Evolutionary conservation across 2,888 invertebrate genomes (phyloP).

Genomic region (Lasioglossum marginatum): DNA sequence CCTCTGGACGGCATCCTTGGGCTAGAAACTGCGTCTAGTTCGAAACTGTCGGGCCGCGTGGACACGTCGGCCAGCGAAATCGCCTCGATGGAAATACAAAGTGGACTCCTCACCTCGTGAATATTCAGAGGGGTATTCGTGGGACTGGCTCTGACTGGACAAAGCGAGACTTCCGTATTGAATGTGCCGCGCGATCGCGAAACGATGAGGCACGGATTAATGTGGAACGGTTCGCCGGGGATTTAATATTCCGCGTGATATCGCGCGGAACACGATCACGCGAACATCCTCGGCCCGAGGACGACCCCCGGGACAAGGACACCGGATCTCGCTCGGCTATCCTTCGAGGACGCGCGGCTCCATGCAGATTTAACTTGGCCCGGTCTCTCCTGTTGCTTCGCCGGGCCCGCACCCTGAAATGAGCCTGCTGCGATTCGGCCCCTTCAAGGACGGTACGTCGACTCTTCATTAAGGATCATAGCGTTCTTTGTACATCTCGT

Average conservation of each 20-base stretch:
- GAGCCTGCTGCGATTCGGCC: constrained; percentile 73
- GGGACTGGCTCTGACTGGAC: constrained; percentile 41
- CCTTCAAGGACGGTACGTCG: constrained; percentile 72
- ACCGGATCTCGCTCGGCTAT: constrained; percentile 6
- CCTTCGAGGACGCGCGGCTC: background rate
- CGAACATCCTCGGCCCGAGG: background rate
- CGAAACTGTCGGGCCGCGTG: constrained; percentile 11
- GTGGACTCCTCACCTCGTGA: constrained; percentile 23
- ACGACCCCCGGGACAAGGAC: background rate
- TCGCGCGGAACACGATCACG: constrained; percentile 25
- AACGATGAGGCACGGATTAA: constrained; percentile 13
- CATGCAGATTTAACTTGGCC: constrained; percentile 38
- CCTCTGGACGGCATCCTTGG: constrained; percentile 14
- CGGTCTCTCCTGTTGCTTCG: background rate
- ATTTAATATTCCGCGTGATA: constrained; percentile 25
- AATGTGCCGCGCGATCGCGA: constrained; percentile 12
- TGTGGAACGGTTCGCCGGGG: background rate
- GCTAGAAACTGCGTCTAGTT: constrained; percentile 2
- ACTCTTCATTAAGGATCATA: background rate
- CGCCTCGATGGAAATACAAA: constrained; percentile 16
- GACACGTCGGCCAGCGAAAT: constrained; percentile 23
- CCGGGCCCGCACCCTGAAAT: constrained; percentile 48
- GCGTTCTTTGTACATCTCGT: too few species aligned
- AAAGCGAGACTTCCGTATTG: constrained; percentile 30
- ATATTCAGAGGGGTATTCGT: constrained; percentile 38